Evolutionary conservation across 2,888 invertebrate species (phyloP).

Genomic region (Biston stratarius): DNA sequence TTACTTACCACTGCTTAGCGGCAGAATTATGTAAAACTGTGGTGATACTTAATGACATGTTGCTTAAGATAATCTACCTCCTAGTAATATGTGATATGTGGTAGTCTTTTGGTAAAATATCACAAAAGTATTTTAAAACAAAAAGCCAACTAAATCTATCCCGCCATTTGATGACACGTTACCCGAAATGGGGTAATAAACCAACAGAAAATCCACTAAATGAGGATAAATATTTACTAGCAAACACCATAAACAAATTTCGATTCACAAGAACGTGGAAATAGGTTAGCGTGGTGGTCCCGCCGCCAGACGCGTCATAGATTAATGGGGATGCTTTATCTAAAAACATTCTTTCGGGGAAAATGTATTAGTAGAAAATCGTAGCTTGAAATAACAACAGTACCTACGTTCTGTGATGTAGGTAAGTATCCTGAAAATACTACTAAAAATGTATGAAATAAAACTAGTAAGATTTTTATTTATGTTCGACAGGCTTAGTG

Average conservation of each 20-base stretch:
- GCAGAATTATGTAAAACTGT: too few relatives aligned
- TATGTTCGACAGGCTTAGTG: too few relatives aligned
- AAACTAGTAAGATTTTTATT: too few relatives aligned
- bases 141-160: background rate
- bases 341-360: constrained; percentile 20
- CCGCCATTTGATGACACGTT: background rate
- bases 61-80: too few relatives aligned
- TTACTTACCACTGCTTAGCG: too few relatives aligned
- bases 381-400: too few relatives aligned
- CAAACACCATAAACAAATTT: constrained; percentile 18
- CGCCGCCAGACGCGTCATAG: constrained; percentile 5
- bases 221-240: constrained; percentile 15
- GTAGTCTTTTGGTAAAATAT: too few relatives aligned
- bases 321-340: constrained; percentile 33
- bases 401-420: too few relatives aligned
- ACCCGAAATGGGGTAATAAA: constrained; percentile 5
- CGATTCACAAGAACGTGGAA: constrained; percentile 11
- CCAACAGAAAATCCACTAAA: constrained; percentile 10
- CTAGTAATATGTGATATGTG: too few relatives aligned
- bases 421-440: too few relatives aligned
- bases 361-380: background rate
- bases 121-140: background rate
- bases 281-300: constrained; percentile 5
- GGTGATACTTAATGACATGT: too few relatives aligned
- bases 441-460: too few relatives aligned